Conservation (phyloP, 2,888 invertebrate genomes). For the Lycia hirtaria region DNA sequence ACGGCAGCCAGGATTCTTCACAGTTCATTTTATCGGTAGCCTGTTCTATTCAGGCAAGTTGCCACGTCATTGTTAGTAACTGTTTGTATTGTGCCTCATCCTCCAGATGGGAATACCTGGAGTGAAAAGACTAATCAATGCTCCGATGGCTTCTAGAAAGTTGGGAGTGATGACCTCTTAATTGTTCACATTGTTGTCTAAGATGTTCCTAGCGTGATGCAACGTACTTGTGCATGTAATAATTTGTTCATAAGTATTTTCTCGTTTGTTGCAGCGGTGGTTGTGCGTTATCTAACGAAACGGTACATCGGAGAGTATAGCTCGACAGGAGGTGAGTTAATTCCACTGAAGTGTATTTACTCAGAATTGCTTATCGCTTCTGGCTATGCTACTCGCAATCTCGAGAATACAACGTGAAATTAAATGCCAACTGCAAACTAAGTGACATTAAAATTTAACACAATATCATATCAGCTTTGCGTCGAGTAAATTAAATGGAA, state of each 20-base stretch:
- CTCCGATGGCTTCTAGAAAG: constrained; percentile 70
- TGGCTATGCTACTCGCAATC: constrained; percentile 22
- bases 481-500: constrained; percentile 42
- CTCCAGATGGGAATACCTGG: constrained; percentile 70
- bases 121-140: constrained; percentile 78
- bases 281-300: constrained; percentile 91
- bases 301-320: constrained; percentile 93
- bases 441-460: constrained; percentile 39
- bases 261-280: constrained; percentile 89
- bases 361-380: constrained; percentile 29
- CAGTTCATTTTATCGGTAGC: constrained; percentile 76
- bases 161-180: constrained; percentile 71
- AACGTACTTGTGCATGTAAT: constrained; percentile 31
- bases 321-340: constrained; percentile 90
- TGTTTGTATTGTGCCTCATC: constrained; percentile 68
- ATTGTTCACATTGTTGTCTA: constrained; percentile 58
- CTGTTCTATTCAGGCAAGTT: constrained; percentile 64
- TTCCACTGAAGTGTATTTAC: constrained; percentile 20
- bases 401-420: constrained; percentile 23
- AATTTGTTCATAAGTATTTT: constrained; percentile 49
- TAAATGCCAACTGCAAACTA: constrained; percentile 23
- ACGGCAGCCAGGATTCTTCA: constrained; percentile 74
- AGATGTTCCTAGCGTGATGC: constrained; percentile 48
- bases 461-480: constrained; percentile 30
- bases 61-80: constrained; percentile 80